Conservation (phyloP, 35 echinoderm and acorn worm species). For the Antedon bifida region DNA sequence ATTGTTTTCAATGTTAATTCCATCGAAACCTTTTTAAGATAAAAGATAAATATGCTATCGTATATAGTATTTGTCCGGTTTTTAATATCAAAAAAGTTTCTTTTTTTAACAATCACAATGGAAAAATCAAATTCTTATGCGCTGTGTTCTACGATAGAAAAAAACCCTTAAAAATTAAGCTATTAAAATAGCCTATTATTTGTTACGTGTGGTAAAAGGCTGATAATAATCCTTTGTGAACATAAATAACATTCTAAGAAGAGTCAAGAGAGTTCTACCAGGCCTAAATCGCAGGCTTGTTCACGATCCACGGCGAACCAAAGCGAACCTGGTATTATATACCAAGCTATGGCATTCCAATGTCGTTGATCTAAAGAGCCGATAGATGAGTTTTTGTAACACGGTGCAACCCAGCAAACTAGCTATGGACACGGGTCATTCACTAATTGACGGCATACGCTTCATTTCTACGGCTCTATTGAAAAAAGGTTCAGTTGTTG, state of each 20-base stretch:
- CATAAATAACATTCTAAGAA: background rate
- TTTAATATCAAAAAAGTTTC: too few relatives aligned
- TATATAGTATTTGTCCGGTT: too few relatives aligned
- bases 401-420: background rate
- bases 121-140: too few relatives aligned
- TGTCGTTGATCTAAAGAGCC: background rate
- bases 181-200: too few relatives aligned
- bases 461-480: background rate
- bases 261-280: background rate
- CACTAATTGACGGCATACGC: background rate
- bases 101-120: too few relatives aligned
- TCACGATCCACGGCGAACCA: background rate
- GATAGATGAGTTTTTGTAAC: background rate
- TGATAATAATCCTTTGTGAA: background rate
- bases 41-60: too few relatives aligned
- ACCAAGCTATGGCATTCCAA: background rate
- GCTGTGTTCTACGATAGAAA: too few relatives aligned
- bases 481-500: background rate
- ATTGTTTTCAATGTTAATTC: too few relatives aligned
- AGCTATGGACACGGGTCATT: background rate
- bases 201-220: too few relatives aligned
- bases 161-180: too few relatives aligned
- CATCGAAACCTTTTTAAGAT: too few relatives aligned
- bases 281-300: background rate
- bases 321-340: too few relatives aligned